These are phyloP conservation scores for Triplophysa tibetana DNA, from an alignment of 2,113 vertebrate genomes.

Conservation along the genomic window DNA sequence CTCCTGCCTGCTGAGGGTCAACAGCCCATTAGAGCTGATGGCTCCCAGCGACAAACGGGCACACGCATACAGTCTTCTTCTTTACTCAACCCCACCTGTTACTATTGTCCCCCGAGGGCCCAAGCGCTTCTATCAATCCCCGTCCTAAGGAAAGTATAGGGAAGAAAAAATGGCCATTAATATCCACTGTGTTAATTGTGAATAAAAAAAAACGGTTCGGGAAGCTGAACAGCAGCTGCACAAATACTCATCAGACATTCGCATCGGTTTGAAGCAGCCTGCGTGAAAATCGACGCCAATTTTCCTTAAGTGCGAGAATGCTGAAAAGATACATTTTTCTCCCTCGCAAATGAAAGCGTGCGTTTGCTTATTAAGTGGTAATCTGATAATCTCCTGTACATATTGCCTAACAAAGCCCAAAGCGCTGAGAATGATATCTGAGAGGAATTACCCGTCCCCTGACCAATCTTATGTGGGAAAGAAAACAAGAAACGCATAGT, in stretches of 20 bases:
- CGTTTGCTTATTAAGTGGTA: slow-evolving; percentile 58
- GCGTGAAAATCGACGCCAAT: slow-evolving; percentile 16
- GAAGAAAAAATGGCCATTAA: background rate
- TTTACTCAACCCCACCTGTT: slow-evolving; percentile 23
- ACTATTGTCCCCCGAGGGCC: slow-evolving; percentile 7
- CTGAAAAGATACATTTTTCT: slow-evolving; percentile 6
- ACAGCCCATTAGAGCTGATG: slow-evolving; percentile 70
- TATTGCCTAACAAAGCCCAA: slow-evolving; percentile 55
- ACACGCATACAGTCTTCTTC: background rate
- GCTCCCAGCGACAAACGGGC: slow-evolving; percentile 55
- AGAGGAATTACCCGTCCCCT: slow-evolving; percentile 58
- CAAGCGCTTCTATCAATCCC: slow-evolving; percentile 19
- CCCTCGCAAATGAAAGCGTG: slow-evolving; percentile 41
- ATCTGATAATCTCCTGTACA: slow-evolving; percentile 65
- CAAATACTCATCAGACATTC: slow-evolving; percentile 14
- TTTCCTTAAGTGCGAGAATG: background rate
- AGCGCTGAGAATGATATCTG: slow-evolving; percentile 52
- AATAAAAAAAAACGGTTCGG: background rate
- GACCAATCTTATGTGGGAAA: slow-evolving; percentile 14
- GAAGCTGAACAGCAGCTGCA: background rate
- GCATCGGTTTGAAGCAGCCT: slow-evolving; percentile 3
- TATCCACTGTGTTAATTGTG: background rate
- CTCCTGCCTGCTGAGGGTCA: slow-evolving; percentile 63
- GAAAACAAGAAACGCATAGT: background rate
- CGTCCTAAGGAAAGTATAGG: background rate